Evolutionary conservation across 53 echinoderm and acorn worm genomes (phyloP), one percentile per base, ranked within the genome.

Genomic region (Echinometra lucunter): DNA sequence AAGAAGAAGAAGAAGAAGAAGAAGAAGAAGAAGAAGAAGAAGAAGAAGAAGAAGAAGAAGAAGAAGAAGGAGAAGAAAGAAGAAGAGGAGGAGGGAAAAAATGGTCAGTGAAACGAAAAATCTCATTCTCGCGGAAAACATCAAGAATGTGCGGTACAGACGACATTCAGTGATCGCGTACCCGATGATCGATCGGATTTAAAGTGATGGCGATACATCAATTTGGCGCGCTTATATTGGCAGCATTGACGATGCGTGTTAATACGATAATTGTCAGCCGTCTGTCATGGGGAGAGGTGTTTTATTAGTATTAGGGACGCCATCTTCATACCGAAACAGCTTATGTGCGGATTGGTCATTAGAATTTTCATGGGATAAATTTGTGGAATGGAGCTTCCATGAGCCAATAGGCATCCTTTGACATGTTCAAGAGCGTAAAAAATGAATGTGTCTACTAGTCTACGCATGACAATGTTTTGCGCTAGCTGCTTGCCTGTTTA

Each of bases 161-260:
- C 72, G 72, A 72, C 72, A 72, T 72, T 53, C 32, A 3, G 28
- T 72, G 35, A 72, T 72, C 72, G 72, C 35, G 44, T 44, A 45
- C 44, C 45, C 45, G 83, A 42, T 83, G 47, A 83, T 83, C 83
- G 83, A 83, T 83, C 45, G 83, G 83, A 47, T 45, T 0, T 28
- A 83, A 83, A 44, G 83, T 32, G 47, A 83, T 83, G 83, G 45
- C 83, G 83, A 83, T 47, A 83, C 27, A 83, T 83, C 83, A 83
- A 83, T 83, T 45, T 44, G 21, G 83, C 83, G 44, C 44, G 83
- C 47, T 47, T 47, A 45, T 83, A 83, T 45, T 83, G 83, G 44
- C 27, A 27, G 83, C 83, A 44, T 83, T 45, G 4, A 81, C 47
- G 83, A 83, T 17, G 83, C 83, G 83, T 83, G 83, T 45, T 83